Evolutionary conservation across 2,113 vertebrate species (phyloP).

Genomic region (Pongo abelii): DNA sequence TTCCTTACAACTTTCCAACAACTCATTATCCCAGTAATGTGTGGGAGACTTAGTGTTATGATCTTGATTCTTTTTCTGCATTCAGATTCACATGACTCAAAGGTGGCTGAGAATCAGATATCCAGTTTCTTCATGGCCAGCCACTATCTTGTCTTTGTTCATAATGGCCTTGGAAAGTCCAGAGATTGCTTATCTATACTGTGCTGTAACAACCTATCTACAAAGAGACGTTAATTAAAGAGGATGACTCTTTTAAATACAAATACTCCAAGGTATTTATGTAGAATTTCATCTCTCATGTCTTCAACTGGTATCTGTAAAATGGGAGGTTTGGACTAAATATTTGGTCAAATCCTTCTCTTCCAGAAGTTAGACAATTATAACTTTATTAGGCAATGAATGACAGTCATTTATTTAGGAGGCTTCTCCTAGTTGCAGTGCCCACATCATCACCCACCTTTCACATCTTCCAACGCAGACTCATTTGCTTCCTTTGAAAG

Average conservation of each 20-base stretch:
- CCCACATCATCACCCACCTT: background rate
- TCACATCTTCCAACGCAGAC: background rate
- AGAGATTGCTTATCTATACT: background rate
- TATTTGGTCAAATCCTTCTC: background rate
- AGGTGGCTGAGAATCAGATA: background rate
- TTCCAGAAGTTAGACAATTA: background rate
- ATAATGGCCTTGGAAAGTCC: background rate
- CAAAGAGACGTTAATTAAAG: constrained; percentile 20
- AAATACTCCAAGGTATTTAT: background rate
- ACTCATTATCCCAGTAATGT: background rate
- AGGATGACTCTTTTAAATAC: constrained; percentile 18
- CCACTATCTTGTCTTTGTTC: background rate
- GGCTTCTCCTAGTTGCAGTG: background rate
- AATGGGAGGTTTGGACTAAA: background rate
- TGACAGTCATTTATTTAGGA: background rate
- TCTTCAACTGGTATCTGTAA: background rate
- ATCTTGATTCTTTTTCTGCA: background rate
- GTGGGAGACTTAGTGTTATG: background rate
- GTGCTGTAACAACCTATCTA: background rate
- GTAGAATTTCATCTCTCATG: constrained; percentile 1
- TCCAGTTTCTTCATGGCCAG: background rate
- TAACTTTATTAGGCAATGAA: background rate
- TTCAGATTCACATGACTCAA: background rate
- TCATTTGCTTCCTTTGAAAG: background rate
- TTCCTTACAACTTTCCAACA: background rate